Percentiles rank a stretch among this genome's conserved stretches.
Evolutionary conservation across 1,140 invertebrate species (phyloP).

Genomic region (Hypsibius dujardini): DNA sequence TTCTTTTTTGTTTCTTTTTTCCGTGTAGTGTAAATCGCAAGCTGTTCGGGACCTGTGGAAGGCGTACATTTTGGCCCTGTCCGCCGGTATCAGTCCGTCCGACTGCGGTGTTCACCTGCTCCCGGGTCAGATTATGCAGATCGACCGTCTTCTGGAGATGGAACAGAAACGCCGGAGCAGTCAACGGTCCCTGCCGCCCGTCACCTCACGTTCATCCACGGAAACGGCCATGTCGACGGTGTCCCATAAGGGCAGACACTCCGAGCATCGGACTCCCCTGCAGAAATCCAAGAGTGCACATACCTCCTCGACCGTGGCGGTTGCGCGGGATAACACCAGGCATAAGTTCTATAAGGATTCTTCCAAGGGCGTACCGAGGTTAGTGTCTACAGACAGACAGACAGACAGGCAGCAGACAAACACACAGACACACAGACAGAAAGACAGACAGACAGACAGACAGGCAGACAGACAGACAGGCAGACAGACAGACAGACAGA

Average conservation of each 20-base stretch:
- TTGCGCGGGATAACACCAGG: not conserved
- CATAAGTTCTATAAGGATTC: conserved; percentile 13
- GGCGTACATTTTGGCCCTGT: conserved; percentile 3
- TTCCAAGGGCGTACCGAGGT: not conserved
- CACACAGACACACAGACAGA: too few species aligned
- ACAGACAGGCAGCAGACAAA: too few species aligned
- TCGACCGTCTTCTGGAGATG: not conserved
- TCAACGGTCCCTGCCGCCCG: too few species aligned
- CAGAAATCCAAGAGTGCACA: conserved; percentile 9
- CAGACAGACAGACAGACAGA: too few species aligned
- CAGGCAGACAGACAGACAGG: too few species aligned
- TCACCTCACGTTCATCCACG: too few species aligned
- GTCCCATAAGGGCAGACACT: too few species aligned
- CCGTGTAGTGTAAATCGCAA: not conserved
- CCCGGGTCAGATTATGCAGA: conserved; percentile 10
- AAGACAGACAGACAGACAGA: too few species aligned
- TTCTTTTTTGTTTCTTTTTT: too few species aligned
- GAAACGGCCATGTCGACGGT: too few species aligned
- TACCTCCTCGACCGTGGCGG: not conserved
- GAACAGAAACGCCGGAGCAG: not conserved
- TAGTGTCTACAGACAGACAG: not conserved
- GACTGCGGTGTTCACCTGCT: not conserved
- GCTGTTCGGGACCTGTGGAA: conserved; percentile 10
- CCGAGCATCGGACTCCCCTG: not conserved
- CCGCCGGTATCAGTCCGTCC: not conserved